A percentile compares a stretch with the other conserved stretches of the same genome.
Evolutionary conservation across 2,797 vertebrate genomes (phyloP).

Genomic region (Anableps anableps): DNA sequence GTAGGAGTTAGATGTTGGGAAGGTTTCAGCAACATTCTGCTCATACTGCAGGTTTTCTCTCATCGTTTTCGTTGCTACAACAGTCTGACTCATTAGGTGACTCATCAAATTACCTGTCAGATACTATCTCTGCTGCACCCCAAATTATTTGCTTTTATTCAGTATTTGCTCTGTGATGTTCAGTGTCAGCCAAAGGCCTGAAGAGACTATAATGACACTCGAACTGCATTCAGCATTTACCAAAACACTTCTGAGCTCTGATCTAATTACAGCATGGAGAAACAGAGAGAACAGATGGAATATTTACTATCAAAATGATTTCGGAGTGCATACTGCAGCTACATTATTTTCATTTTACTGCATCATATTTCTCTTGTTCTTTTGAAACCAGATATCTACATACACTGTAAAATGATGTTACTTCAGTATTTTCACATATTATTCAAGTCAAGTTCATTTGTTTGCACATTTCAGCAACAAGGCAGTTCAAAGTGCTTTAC

Average conservation of each 20-base stretch:
- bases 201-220: slow-evolving; percentile 31
- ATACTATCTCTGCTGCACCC: slow-evolving; percentile 14
- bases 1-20: slow-evolving; percentile 15
- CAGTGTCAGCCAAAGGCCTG: slow-evolving; percentile 32
- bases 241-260: slow-evolving; percentile 9
- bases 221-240: slow-evolving; percentile 23
- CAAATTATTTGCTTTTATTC: slow-evolving; percentile 23
- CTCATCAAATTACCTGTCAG: slow-evolving; percentile 34
- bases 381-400: neutral
- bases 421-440: neutral
- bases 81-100: slow-evolving; percentile 30
- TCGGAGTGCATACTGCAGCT: neutral
- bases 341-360: slow-evolving; percentile 3
- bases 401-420: neutral
- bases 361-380: neutral
- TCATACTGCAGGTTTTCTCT: slow-evolving; percentile 1
- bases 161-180: slow-evolving; percentile 23
- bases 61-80: slow-evolving; percentile 9
- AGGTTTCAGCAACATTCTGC: neutral
- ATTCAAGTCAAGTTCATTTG: too few relatives aligned
- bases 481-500: too few relatives aligned
- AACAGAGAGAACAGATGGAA: slow-evolving; percentile 43
- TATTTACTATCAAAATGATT: slow-evolving; percentile 24
- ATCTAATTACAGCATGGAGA: slow-evolving; percentile 38
- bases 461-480: too few relatives aligned